phyloP scores from a whole-genome alignment of 2,113 vertebrate species.

The Herpetotheres cachinnans region DNA sequence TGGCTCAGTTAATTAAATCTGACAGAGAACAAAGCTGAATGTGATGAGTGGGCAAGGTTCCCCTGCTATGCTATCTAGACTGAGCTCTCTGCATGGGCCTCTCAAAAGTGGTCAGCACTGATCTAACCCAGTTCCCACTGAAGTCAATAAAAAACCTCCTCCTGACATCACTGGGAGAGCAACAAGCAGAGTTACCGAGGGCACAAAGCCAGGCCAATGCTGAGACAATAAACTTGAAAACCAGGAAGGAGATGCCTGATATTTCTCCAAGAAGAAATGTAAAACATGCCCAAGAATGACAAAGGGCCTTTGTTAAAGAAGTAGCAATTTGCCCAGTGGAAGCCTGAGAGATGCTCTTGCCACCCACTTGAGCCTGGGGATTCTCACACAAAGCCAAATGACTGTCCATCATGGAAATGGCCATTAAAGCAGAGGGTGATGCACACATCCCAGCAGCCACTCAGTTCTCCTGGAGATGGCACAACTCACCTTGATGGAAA shows the following conservation, averaged over 20 bases:
- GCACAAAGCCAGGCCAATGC: neutral
- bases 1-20: conserved; percentile 8
- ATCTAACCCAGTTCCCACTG: conserved; percentile 26
- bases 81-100: neutral
- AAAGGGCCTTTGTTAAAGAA: conserved; percentile 35
- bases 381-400: neutral
- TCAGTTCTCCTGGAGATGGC: neutral
- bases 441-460: neutral
- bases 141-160: neutral
- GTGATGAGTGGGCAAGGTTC: neutral
- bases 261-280: conserved; percentile 12
- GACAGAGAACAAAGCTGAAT: conserved; percentile 10
- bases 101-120: neutral
- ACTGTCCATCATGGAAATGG: neutral
- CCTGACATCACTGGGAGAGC: neutral
- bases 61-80: neutral
- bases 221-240: conserved; percentile 36
- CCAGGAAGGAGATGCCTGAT: neutral
- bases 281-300: neutral
- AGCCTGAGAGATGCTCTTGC: neutral
- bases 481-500: neutral
- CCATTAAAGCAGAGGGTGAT: neutral
- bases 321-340: neutral
- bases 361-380: neutral
- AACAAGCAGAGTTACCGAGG: neutral